Base-by-base conservation (phyloP, 2,113 vertebrate species). In the Neofelis nebulosa region DNA sequence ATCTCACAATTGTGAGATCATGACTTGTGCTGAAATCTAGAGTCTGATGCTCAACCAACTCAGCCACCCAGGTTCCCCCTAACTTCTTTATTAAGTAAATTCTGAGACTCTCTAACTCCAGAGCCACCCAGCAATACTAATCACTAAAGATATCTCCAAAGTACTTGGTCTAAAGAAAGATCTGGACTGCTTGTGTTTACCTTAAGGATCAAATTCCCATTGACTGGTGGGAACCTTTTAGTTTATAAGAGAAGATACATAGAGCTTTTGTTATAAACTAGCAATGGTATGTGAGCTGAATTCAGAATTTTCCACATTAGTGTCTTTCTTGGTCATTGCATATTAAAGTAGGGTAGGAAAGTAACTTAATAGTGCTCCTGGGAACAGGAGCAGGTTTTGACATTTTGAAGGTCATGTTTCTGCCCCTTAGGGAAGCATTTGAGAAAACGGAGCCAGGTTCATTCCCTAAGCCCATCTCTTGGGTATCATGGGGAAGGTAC, bases 241-340 rank as follows among this genome's bases (percentile, higher is more conserved):
- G 82, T 86, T 96, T 94, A 36, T 74, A 95, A 93, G 89, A 74
- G 79, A 90, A 96, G 82, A 50, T 33, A 86, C 38, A 95, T 16
- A 25, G 71, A 63, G 2, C 74, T 98, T 96, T 94, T 48, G 45
- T 86, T 91, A 38, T 31, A 78, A 95, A 95, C 36, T 65, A 36
- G 41, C n/a, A 36, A 55, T 41, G 14, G 68, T 50, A 66, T 66
- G 83, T 71, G 78, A 93, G 36, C 83, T 29, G 57, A 96, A 96
- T 92, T 88, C 88, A 96, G 90, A 97, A 96, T 95, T 98, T 98
- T 98, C 97, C 97, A 96, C 90, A 97, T 95, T 96, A 96, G 65
- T 13, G 8, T 94, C n/a, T 78, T 89, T 94, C 90, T 83, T 95
- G 66, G 96, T 89, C 79, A 79, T 52, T 57, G 23, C 27, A 65